phyloP scores from a whole-genome alignment of 92 coral and sea anemone genomes.

The Epizoanthus fatuus region DNA sequence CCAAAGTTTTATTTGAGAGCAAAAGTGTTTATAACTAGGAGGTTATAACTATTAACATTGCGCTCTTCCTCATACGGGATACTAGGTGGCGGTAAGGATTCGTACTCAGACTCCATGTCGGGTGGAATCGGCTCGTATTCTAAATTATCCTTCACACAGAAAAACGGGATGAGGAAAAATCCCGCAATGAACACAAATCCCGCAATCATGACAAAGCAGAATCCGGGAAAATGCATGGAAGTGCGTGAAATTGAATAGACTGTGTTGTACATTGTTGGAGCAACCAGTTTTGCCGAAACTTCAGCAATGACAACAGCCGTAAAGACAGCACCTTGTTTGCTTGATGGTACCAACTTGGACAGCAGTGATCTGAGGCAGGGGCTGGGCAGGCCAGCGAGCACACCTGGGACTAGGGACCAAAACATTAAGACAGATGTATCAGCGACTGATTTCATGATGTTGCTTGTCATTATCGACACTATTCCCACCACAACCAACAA shows the following conservation, averaged over 20 bases:
- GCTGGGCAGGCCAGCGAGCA: slow-evolving; percentile 56
- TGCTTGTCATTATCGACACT: slow-evolving; percentile 25
- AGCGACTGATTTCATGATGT: slow-evolving; percentile 53
- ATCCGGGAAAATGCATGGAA: slow-evolving; percentile 49
- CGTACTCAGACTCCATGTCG: slow-evolving; percentile 18
- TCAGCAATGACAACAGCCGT: slow-evolving; percentile 65
- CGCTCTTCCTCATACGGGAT: too few relatives aligned
- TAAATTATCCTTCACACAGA: neutral
- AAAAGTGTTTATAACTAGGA: too few relatives aligned
- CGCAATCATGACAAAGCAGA: slow-evolving; percentile 63
- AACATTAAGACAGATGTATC: slow-evolving; percentile 63
- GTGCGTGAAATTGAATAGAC: slow-evolving; percentile 64
- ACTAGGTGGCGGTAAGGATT: neutral
- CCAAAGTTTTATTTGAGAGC: too few relatives aligned
- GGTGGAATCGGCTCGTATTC: neutral
- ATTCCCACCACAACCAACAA: slow-evolving; percentile 52
- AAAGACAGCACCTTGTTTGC: slow-evolving; percentile 65
- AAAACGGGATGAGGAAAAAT: slow-evolving; percentile 41
- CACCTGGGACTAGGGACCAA: slow-evolving; percentile 56
- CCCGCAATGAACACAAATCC: slow-evolving; percentile 43
- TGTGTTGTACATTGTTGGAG: slow-evolving; percentile 50
- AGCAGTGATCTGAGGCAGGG: slow-evolving; percentile 58
- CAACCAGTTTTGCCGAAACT: slow-evolving; percentile 42
- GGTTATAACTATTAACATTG: too few relatives aligned
- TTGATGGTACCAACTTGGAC: slow-evolving; percentile 56